Evolutionary conservation across 2,888 invertebrate genomes (phyloP).

Genomic region (Catocala sponsa): DNA sequence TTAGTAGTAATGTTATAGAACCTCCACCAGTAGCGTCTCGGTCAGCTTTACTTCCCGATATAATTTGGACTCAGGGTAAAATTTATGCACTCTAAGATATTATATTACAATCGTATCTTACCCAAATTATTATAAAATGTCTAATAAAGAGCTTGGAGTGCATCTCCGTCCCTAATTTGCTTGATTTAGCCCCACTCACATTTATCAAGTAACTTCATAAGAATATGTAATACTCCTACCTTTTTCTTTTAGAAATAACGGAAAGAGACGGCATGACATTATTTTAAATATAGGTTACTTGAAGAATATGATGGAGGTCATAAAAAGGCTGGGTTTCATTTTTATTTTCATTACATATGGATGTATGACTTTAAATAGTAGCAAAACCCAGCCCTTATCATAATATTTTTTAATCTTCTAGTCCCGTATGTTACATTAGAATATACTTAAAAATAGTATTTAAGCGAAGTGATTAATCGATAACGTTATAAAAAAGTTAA

Average conservation of each 20-base stretch:
- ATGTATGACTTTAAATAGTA: slow-evolving; percentile 18
- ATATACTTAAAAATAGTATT: slow-evolving; percentile 51
- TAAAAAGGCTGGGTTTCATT: not conserved
- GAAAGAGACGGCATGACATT: not conserved
- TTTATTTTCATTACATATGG: slow-evolving; percentile 30
- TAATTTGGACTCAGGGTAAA: slow-evolving; percentile 59
- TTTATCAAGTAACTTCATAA: slow-evolving; percentile 1
- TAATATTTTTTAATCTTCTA: slow-evolving; percentile 66
- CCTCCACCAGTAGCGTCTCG: slow-evolving; percentile 11
- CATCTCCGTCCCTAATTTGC: slow-evolving; percentile 73
- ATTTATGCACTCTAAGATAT: slow-evolving; percentile 32
- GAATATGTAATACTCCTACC: not conserved
- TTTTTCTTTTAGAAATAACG: not conserved
- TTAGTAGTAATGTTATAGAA: not conserved
- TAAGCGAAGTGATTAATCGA: slow-evolving; percentile 38
- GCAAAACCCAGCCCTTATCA: slow-evolving; percentile 24
- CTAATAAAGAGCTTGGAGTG: slow-evolving; percentile 68
- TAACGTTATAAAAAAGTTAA: slow-evolving; percentile 34
- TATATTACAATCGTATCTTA: no score
- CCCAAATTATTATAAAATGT: no score
- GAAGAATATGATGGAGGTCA: not conserved
- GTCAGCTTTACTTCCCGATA: slow-evolving; percentile 23
- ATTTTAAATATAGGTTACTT: not conserved
- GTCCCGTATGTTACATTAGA: slow-evolving; percentile 69
- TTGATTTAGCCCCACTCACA: slow-evolving; percentile 18